Conservation (phyloP, 2,113 vertebrate genomes). For the Ammospiza nelsoni region DNA sequence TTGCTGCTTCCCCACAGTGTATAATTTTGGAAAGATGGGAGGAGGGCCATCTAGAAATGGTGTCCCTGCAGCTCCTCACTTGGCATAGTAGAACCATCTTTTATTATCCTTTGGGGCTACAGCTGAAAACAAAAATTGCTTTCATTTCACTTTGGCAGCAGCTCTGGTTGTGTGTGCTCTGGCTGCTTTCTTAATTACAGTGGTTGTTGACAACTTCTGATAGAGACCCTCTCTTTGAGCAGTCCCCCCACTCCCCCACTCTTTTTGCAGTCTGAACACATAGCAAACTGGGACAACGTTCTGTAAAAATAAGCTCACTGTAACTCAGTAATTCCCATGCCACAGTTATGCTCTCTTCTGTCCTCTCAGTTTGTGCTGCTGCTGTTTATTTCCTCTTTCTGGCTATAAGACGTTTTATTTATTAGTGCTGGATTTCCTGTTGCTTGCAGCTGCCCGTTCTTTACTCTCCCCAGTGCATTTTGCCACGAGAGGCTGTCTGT, state of each 20-base stretch:
- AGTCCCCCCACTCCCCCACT: not conserved
- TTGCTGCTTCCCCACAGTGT: not conserved
- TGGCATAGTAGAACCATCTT: slow-evolving; percentile 12
- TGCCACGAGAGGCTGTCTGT: not conserved
- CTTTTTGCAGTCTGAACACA: slow-evolving; percentile 27
- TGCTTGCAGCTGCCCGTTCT: slow-evolving; percentile 45
- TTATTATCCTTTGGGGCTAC: not conserved
- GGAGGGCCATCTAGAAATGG: not conserved
- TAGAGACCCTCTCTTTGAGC: slow-evolving; percentile 55
- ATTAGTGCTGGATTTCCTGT: slow-evolving; percentile 60
- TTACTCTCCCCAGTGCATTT: not conserved
- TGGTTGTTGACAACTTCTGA: slow-evolving; percentile 59
- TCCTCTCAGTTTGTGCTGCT: slow-evolving; percentile 14
- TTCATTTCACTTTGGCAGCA: slow-evolving; percentile 41
- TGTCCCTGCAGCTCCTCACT: slow-evolving; percentile 17
- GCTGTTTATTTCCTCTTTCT: slow-evolving; percentile 65
- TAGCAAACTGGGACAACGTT: not conserved
- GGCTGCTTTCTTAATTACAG: slow-evolving; percentile 60
- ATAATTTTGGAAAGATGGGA: not conserved
- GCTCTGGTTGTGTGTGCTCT: slow-evolving; percentile 41
- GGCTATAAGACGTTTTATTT: slow-evolving; percentile 50
- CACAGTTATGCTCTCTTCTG: slow-evolving; percentile 30
- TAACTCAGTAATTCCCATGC: not conserved
- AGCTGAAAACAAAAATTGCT: slow-evolving; percentile 59
- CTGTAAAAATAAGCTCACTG: slow-evolving; percentile 53